Evolutionary conservation across 2,888 invertebrate genomes (phyloP), one percentile per base, ranked within the genome.

Genomic region (Chrysotoxum bicinctum): DNA sequence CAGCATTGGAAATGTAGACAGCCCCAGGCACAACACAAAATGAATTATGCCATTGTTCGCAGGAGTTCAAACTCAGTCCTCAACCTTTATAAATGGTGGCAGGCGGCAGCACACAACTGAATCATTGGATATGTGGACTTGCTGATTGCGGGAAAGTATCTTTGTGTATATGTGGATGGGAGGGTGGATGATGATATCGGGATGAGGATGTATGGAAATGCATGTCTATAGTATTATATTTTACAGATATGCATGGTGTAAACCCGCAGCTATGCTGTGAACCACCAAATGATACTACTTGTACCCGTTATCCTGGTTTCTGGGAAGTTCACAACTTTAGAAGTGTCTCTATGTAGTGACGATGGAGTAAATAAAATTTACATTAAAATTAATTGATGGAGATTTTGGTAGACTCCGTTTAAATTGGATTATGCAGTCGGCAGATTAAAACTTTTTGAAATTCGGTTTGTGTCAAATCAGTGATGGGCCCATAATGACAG

Each of bases 341-440:
- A 56, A 56, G 21, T 14, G 4, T 16, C 10, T 52, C 30, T 23
- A 4, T 32, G 30, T 26, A 58, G 56, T 60, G 40, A 52, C 74
- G 79, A 68, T 68, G 80, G 62, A 75, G 80, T 69, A 75, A 80
- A 80, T 80, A 69, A 80, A 80, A 68, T 74, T 80, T 45, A 62
- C 60, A 80, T 75, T 75, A 69, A 80, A 75, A 80, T 70, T 80
- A 80, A 80, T 80, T 80, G 80, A 75, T 80, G 80, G 75, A 75
- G 80, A 80, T 80, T 75, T 80, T 80, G 62, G 75, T 68, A 80
- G 45, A 64, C 45, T 45, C 19, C 48, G 62, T 62, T 75, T 56
- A 62, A 80, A 80, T 80, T 80, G 75, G 80, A 80, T 75, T 80
- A 80, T 75, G 54, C 80, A 70, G 80, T 75, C 69, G 75, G 75